Percentiles rank a stretch among this genome's conserved stretches.
Evolutionary conservation across 64 coral and sea anemone species (phyloP).

Genomic region (Porites australiensis): DNA sequence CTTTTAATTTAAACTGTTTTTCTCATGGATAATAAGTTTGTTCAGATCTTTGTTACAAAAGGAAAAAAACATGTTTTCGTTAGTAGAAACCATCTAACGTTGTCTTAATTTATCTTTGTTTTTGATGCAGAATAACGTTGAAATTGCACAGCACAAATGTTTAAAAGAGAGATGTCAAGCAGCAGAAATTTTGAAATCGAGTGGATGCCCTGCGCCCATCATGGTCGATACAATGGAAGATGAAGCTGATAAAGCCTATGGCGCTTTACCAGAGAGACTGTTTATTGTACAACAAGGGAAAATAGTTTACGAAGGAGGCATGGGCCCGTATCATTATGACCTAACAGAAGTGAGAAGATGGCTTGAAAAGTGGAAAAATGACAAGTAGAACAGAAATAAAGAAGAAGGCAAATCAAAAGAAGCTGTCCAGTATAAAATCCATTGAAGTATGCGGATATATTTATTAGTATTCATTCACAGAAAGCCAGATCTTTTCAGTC

Average conservation of each 20-base stretch:
- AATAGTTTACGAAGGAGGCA: conserved; percentile 57
- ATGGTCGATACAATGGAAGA: conserved; percentile 65
- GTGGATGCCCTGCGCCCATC: conserved; percentile 28
- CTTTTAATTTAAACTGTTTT: too few species aligned
- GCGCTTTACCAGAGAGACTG: conserved; percentile 47
- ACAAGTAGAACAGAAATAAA: too few species aligned
- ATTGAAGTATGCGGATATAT: too few species aligned
- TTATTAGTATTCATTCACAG: too few species aligned
- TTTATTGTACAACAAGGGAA: conserved; percentile 45
- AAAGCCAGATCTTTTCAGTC: too few species aligned
- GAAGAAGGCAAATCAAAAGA: too few species aligned
- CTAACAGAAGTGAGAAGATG: conserved; percentile 32
- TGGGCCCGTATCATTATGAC: conserved; percentile 48
- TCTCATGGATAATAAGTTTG: too few species aligned
- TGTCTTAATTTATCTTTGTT: neutral
- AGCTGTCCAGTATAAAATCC: too few species aligned
- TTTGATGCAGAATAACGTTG: conserved; percentile 53
- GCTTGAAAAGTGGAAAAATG: conserved; percentile 15
- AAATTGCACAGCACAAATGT: conserved; percentile 54
- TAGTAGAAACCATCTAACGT: too few species aligned
- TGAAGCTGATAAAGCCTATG: conserved; percentile 50
- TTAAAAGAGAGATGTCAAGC: conserved; percentile 68
- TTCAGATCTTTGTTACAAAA: too few species aligned
- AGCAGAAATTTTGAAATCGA: conserved; percentile 37
- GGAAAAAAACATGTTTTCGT: too few species aligned